Evolutionary conservation across 2,888 invertebrate genomes (phyloP).

Genomic region (Biston stratarius): DNA sequence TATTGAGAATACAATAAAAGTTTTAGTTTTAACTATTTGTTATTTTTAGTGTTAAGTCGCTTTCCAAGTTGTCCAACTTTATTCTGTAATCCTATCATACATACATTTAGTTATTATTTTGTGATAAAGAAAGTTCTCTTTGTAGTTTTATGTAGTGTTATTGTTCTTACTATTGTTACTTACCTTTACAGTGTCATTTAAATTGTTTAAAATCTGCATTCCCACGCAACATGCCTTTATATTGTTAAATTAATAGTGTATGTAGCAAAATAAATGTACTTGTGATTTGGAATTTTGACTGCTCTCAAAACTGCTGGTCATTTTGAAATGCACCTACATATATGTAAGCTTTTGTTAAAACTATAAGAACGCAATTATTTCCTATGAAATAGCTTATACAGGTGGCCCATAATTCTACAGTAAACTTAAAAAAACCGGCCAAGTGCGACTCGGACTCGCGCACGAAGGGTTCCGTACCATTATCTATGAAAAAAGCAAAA

Average conservation of each 20-base stretch:
- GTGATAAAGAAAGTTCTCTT: conserved; percentile 25
- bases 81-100: not conserved
- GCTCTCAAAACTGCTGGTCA: not conserved
- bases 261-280: not conserved
- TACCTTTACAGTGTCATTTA: not conserved
- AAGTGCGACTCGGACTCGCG: too few species aligned
- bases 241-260: not conserved
- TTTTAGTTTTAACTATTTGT: not conserved
- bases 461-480: too few species aligned
- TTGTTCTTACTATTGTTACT: not conserved
- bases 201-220: conserved; percentile 12
- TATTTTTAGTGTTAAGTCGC: conserved; percentile 2
- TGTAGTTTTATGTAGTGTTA: conserved; percentile 13
- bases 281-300: not conserved
- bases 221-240: not conserved
- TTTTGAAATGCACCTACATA: not conserved
- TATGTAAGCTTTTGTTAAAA: too few species aligned
- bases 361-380: too few species aligned
- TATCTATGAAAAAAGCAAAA: too few species aligned
- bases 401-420: too few species aligned
- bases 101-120: conserved; percentile 21
- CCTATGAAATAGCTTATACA: too few species aligned
- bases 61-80: not conserved
- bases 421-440: too few species aligned
- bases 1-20: not conserved